These are phyloP conservation scores for Hirtodrosophila cameraria DNA, from an alignment of 2,888 invertebrate species.

Conservation along the genomic window DNA sequence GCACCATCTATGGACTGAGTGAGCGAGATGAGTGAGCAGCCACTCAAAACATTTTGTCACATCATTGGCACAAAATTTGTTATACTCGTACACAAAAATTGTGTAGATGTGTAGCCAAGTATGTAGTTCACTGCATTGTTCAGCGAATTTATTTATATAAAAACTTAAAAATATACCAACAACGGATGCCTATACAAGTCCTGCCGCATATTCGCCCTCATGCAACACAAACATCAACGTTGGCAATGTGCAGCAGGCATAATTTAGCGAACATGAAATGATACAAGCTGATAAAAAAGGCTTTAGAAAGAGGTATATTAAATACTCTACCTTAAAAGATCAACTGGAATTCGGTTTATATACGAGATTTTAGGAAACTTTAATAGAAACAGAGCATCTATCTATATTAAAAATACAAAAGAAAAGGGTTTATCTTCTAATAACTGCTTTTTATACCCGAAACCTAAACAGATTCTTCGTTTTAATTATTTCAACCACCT, in stretches of 20 bases:
- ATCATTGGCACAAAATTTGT: conserved; percentile 64
- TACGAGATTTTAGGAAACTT: background rate
- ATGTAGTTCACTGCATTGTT: conserved; percentile 67
- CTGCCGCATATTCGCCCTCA: conserved; percentile 60
- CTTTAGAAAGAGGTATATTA: conserved; percentile 15
- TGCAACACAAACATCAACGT: conserved; percentile 48
- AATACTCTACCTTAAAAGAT: conserved; percentile 53
- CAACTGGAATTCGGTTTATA: too few relatives aligned
- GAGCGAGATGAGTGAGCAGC: conserved; percentile 51
- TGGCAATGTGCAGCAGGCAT: conserved; percentile 59
- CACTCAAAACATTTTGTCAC: conserved; percentile 61
- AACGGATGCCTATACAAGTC: conserved; percentile 77
- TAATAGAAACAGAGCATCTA: background rate
- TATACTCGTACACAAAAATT: conserved; percentile 18
- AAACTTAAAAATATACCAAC: conserved; percentile 74
- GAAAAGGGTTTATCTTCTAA: too few relatives aligned
- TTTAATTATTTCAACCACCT: too few relatives aligned
- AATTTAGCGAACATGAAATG: conserved; percentile 68
- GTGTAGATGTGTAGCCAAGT: conserved; percentile 27
- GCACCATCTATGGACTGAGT: conserved; percentile 80
- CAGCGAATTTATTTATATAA: conserved; percentile 73
- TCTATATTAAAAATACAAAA: background rate
- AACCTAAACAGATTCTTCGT: too few relatives aligned
- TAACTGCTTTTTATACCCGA: too few relatives aligned
- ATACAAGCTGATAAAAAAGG: conserved; percentile 46